Base-by-base conservation (phyloP, 2,888 invertebrate genomes). In the Dexiosoma caninum region DNA sequence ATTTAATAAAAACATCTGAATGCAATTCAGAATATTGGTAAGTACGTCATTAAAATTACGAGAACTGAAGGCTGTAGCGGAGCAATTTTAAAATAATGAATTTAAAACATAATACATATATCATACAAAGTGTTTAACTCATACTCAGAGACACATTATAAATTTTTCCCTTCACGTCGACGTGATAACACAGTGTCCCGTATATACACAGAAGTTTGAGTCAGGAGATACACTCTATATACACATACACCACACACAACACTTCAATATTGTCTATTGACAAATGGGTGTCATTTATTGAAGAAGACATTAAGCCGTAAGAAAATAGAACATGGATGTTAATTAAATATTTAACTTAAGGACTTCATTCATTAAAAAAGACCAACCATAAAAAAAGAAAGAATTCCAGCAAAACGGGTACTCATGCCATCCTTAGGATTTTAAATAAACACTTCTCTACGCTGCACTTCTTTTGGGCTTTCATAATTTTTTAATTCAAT, bases 281-380 rank as follows among this genome's bases (percentile, higher is more conserved):
- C 67, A 74, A 74, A 79, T 74, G 74, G 72, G 42, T 60, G 59
- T 60, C 78, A 78, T 72, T 78, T 67, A 66, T 72, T 57, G 53
- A 60, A 66, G 59, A 14, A 51, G 51, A 42, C 57, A 51, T 71
- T 66, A 59, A 59, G 35, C 12, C 60, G 14, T 23, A 57, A 69
- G 40, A 66, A 49, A 42, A 23, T n/a, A 23, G 35, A 42, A 53
- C 64, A 69, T 60, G 60, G 62, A 74, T 74, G 72, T 69, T 79
- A 79, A 79, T 79, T 79, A 79, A 79, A 79, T 69, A 79, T 62
- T 57, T 69, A 51, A 62, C 78, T 69, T 40, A 32, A 32, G 55
- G 62, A 74, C 49, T 49, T 74, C 69, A 79, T 79, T 74, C n/a
- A 74, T 57, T 64, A 23, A 57, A 69, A 37, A 42, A 69, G 42